Base-by-base conservation (phyloP, 1,140 invertebrate genomes). In the Elymnias hypermnestra region DNA sequence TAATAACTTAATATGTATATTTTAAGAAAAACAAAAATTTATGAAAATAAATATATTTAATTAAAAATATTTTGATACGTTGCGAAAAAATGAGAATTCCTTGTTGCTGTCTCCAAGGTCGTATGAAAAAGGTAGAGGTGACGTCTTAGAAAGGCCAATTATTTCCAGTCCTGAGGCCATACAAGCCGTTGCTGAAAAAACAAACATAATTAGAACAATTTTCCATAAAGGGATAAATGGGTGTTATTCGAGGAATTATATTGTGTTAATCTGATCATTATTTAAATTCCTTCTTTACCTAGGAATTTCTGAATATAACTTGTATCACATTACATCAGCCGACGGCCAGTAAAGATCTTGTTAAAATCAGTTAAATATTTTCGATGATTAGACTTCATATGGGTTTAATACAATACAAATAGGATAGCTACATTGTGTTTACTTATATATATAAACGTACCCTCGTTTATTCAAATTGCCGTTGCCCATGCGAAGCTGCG, bases 401-500 rank as follows among this genome's bases (percentile, higher is more conserved):
- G 8, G 5, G n/a, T 2, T 9, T 28, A 9, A 1, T 7, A 28
- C 1, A 28, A 28, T 22, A n/a, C 19, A 21, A n/a, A 26, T n/a
- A 3, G 7, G 4, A 26, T 26, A 26, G n/a, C 1, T 6, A 22
- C 5, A 6, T 1, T 9, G 6, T 26, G 1, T 9, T 2, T 9
- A 26, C 14, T 1, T 19, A 12, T 36, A 42, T 38, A 31, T 9
- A 3, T 13, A 23, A 13, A 50, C 54, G 47, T 51, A 78, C 72
- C 72, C 72, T 41, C 38, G 25, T 31, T 81, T 77, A 5, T 8
- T 36, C 5, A 81, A 4, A 15, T 60, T 29, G 3, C 23, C 43
- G 19, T 75, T 77, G 9, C 83, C 79, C 79, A 86, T 86, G 8
- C 59, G 52, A 0, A 76, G 38, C 5, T 40, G 43, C 10, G 37